These are phyloP conservation scores for Anagrus nilaparvatae DNA, from an alignment of 1,140 invertebrate species.

Conservation along the genomic window DNA sequence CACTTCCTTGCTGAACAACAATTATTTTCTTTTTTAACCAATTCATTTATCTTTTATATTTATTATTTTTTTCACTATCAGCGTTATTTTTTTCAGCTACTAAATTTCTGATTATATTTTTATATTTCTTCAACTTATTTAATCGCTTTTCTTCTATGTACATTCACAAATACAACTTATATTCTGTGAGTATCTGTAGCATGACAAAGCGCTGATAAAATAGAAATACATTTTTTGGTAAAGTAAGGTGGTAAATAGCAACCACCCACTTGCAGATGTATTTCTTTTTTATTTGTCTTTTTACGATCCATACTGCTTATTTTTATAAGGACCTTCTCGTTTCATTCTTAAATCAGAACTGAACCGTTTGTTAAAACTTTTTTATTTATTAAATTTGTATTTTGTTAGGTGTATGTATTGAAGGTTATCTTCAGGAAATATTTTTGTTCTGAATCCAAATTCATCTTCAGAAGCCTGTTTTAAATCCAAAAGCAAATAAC, in stretches of 20 bases:
- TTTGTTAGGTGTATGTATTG: slow-evolving; percentile 12
- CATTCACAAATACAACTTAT: slow-evolving; percentile 20
- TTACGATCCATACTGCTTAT: too few relatives aligned
- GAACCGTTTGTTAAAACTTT: too few relatives aligned
- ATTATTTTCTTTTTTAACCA: slow-evolving; percentile 1
- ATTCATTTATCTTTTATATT: too few relatives aligned
- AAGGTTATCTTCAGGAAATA: slow-evolving; percentile 13
- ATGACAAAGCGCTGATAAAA: background rate
- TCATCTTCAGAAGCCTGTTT: slow-evolving; percentile 27
- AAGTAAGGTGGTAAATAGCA: too few relatives aligned
- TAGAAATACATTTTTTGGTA: slow-evolving; percentile 2
- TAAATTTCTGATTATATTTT: too few relatives aligned
- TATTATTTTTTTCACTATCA: too few relatives aligned
- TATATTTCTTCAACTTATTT: too few relatives aligned
- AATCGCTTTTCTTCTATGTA: too few relatives aligned
- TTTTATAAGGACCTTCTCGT: too few relatives aligned
- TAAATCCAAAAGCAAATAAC: slow-evolving; percentile 30
- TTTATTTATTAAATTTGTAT: slow-evolving; percentile 4
- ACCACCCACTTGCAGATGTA: too few relatives aligned
- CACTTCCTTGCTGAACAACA: slow-evolving; percentile 1
- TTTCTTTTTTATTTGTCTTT: too few relatives aligned
- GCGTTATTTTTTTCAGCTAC: too few relatives aligned
- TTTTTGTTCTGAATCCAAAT: slow-evolving; percentile 21
- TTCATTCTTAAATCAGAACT: background rate
- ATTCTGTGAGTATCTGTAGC: slow-evolving; percentile 7